Percentiles rank a stretch among this genome's conserved stretches.
These are phyloP conservation scores for Micrastur ruficollis DNA, from an alignment of 2,797 vertebrate species.

Conservation along the genomic window DNA sequence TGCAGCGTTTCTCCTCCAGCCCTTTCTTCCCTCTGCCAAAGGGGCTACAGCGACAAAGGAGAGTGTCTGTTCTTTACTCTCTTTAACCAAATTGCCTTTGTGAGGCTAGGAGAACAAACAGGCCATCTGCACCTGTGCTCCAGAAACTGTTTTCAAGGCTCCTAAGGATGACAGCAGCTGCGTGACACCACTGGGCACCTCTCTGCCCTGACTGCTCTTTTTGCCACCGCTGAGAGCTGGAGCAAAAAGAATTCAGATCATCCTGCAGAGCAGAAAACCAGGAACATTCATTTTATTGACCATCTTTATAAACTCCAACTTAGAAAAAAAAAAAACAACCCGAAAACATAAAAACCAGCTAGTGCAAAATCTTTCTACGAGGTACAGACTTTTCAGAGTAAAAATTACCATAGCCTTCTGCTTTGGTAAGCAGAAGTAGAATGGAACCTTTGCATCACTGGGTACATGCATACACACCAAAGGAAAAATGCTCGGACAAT, in stretches of 20 bases:
- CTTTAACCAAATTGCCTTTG: no score
- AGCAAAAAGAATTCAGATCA: neutral
- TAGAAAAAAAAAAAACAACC: neutral
- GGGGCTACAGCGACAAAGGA: neutral
- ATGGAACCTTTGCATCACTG: neutral
- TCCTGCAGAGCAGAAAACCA: neutral
- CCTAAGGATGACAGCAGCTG: neutral
- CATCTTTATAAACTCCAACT: neutral
- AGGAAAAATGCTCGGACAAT: neutral
- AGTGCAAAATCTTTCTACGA: neutral
- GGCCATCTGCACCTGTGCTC: neutral
- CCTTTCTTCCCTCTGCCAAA: neutral
- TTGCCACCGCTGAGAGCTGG: neutral
- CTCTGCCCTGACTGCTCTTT: rapidly evolving
- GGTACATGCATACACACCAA: neutral
- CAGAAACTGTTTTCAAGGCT: neutral
- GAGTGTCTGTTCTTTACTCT: neutral
- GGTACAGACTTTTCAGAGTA: neutral
- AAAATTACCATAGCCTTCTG: neutral
- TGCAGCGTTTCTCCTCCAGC: neutral
- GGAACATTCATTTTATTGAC: slow-evolving; percentile 15
- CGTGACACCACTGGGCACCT: neutral
- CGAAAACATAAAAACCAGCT: neutral
- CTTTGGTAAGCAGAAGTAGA: neutral
- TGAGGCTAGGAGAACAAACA: neutral